Evolutionary conservation across 2,113 vertebrate genomes (phyloP).

Genomic region (Potamarius usumacintae): DNA sequence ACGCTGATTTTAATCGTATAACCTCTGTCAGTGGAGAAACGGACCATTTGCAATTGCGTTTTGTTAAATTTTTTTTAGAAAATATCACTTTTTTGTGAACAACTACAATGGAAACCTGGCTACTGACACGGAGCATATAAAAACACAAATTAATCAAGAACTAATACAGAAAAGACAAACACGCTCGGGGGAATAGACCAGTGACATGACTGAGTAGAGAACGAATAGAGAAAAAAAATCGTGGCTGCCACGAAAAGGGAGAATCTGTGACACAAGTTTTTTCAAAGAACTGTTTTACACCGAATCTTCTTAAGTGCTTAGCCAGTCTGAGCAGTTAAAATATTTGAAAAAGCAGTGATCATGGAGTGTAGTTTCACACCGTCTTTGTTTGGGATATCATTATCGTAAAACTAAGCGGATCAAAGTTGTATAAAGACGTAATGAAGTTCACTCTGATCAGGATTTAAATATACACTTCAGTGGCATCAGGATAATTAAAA

Average conservation of each 20-base stretch:
- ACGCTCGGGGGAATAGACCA: neutral
- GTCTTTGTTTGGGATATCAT: constrained; percentile 20
- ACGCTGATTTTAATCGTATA: no score
- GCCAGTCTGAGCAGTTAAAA: constrained; percentile 30
- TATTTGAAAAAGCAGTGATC: constrained; percentile 39
- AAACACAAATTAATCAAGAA: neutral
- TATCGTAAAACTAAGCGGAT: constrained; percentile 29
- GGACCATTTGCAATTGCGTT: no score
- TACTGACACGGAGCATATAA: neutral
- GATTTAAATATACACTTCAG: constrained; percentile 10
- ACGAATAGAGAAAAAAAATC: neutral
- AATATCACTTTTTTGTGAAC: no score
- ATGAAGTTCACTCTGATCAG: constrained; percentile 30
- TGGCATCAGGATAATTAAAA: constrained; percentile 9
- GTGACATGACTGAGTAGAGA: neutral
- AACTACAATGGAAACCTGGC: no score
- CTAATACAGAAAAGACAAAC: neutral
- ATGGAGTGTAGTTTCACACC: neutral
- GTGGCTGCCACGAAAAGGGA: neutral
- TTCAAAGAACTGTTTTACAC: constrained; percentile 3
- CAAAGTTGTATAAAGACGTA: constrained; percentile 33
- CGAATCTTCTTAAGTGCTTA: constrained; percentile 23
- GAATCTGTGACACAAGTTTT: neutral
- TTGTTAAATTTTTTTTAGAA: no score
- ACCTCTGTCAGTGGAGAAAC: no score